Evolutionary conservation across 1,140 invertebrate species (phyloP).

Genomic region (Drosophila pseudoobscura): DNA sequence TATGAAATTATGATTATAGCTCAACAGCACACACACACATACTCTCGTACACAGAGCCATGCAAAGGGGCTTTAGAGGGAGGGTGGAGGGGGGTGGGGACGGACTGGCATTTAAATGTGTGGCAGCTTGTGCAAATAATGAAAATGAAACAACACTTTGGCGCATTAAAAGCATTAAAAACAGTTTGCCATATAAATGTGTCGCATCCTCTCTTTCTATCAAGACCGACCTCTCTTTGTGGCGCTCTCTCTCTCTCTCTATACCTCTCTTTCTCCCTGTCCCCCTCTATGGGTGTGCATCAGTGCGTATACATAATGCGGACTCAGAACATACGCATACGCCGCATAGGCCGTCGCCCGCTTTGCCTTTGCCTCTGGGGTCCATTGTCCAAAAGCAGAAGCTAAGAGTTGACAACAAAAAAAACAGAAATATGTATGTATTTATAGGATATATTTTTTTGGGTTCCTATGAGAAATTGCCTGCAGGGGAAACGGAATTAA

Average conservation of each 20-base stretch:
- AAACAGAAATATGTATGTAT: background rate
- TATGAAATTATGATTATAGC: constrained; percentile 82
- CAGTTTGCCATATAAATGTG: constrained; percentile 79
- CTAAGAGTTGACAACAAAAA: constrained; percentile 10
- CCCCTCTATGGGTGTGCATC: background rate
- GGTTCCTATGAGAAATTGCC: background rate
- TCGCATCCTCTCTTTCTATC: constrained; percentile 2
- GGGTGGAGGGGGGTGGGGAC: background rate
- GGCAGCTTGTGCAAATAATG: constrained; percentile 81
- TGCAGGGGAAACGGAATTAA: too few species aligned
- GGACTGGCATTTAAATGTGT: constrained; percentile 75
- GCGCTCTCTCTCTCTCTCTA: background rate
- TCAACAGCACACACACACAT: constrained; percentile 55
- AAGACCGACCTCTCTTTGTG: too few species aligned
- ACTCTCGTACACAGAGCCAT: constrained; percentile 4
- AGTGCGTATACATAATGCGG: constrained; percentile 72
- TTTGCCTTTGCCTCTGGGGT: constrained; percentile 1
- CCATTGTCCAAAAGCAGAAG: constrained; percentile 32
- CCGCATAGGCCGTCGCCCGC: constrained; percentile 40
- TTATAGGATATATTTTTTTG: background rate
- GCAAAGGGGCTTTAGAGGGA: background rate
- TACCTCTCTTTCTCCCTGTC: background rate
- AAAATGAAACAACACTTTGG: constrained; percentile 82
- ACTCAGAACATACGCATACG: constrained; percentile 59
- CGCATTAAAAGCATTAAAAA: constrained; percentile 82